Percentiles rank a stretch among this genome's conserved stretches.
Evolutionary conservation across 2,113 vertebrate species (phyloP).

Genomic region (Hippocampus barbouri): DNA sequence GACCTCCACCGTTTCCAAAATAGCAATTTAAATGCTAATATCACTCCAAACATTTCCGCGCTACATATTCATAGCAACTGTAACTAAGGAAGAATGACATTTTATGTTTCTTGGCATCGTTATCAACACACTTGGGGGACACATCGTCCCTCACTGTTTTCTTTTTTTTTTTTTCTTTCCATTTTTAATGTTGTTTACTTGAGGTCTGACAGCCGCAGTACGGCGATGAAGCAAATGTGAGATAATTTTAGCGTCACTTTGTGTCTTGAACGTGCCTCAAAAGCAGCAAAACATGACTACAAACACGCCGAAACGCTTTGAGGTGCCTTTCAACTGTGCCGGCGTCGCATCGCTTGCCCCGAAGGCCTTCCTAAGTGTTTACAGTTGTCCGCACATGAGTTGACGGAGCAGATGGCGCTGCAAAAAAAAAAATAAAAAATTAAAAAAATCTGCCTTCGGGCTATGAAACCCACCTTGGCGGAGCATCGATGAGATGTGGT

Average conservation of each 20-base stretch:
- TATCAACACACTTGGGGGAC: not conserved
- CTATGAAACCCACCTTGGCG: conserved; percentile 17
- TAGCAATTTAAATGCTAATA: not conserved
- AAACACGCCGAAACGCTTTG: conserved; percentile 8
- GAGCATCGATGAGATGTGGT: not conserved
- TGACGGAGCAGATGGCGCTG: conserved; percentile 39
- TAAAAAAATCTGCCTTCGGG: conserved; percentile 15
- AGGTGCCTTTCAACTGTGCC: conserved; percentile 6
- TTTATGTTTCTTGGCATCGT: not conserved
- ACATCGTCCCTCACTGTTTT: not conserved
- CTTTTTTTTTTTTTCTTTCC: too few relatives aligned
- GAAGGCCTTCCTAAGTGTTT: conserved; percentile 22
- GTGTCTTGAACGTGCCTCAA: not conserved
- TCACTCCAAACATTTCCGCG: not conserved
- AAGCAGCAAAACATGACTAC: not conserved
- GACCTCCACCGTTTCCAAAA: not conserved
- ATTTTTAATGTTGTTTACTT: not conserved
- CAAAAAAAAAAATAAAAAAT: conserved; percentile 16
- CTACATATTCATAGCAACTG: not conserved
- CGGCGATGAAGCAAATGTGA: not conserved
- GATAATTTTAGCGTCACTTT: not conserved
- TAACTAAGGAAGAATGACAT: conserved; percentile 1
- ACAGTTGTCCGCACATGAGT: conserved; percentile 11
- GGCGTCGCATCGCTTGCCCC: conserved; percentile 11
- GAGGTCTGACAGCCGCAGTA: not conserved